Conservation (phyloP, 2,888 invertebrate genomes). For the Eulithis testata region DNA sequence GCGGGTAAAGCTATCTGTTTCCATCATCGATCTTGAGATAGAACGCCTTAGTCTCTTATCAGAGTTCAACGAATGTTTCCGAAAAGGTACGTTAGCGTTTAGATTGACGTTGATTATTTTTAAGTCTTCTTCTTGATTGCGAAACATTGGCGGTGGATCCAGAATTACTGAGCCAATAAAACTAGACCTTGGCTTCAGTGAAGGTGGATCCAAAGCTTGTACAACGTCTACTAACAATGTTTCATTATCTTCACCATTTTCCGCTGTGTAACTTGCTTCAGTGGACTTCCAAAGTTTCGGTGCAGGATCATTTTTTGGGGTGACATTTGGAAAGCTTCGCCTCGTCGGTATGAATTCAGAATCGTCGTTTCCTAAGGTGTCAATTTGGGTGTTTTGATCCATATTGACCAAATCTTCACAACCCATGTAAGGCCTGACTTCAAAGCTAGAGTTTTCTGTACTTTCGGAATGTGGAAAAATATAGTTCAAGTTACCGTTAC, state of each 20-base stretch:
- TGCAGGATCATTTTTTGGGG: conserved; percentile 71
- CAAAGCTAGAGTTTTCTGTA: conserved; percentile 85
- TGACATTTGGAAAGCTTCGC: conserved; percentile 88
- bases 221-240: conserved; percentile 57
- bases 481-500: conserved; percentile 30
- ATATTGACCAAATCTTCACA: conserved; percentile 88
- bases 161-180: conserved; percentile 71
- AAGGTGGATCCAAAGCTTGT: conserved; percentile 71
- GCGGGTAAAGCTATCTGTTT: conserved; percentile 66
- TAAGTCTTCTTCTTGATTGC: conserved; percentile 73
- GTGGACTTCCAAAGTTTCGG: conserved; percentile 77
- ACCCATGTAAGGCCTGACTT: conserved; percentile 84
- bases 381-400: conserved; percentile 84
- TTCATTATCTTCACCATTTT: conserved; percentile 49
- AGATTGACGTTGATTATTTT: conserved; percentile 76
- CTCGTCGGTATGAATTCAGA: conserved; percentile 78
- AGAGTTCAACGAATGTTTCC: conserved; percentile 85
- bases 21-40: conserved; percentile 76
- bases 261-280: conserved; percentile 66
- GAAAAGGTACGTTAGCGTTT: conserved; percentile 72
- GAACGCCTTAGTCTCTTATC: conserved; percentile 83
- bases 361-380: conserved; percentile 64
- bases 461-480: conserved; percentile 85
- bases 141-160: conserved; percentile 86
- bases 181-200: conserved; percentile 61